Evolutionary conservation across 2,113 vertebrate genomes (phyloP).

Genomic region (Baryphthengus martii): DNA sequence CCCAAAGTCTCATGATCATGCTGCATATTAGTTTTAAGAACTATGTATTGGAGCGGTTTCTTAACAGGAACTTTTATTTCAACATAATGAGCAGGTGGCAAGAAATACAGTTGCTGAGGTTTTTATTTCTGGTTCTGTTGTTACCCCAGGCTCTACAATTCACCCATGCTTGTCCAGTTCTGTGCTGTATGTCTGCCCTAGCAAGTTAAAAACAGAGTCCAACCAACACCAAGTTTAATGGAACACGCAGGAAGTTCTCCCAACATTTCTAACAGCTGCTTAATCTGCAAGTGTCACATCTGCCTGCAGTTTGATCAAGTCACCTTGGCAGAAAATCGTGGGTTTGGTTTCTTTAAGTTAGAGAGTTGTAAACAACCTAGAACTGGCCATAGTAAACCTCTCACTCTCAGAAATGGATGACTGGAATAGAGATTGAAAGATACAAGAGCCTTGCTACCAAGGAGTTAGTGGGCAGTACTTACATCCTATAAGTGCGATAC

Average conservation of each 20-base stretch:
- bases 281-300: background rate
- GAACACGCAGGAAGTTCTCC: background rate
- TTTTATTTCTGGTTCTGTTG: background rate
- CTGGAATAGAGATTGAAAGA: constrained; percentile 56
- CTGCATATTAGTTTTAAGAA: too few species aligned
- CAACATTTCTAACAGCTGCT: background rate
- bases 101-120: background rate
- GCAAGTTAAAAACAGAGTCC: background rate
- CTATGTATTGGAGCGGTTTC: too few species aligned
- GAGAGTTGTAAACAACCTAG: background rate
- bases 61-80: background rate
- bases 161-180: background rate
- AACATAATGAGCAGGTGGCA: background rate
- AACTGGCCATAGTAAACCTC: background rate
- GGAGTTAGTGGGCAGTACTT: constrained; percentile 88
- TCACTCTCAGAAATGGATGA: constrained; percentile 52
- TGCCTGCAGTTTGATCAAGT: background rate
- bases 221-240: background rate
- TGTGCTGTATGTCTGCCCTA: background rate
- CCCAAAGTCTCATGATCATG: background rate
- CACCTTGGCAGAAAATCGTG: background rate
- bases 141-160: background rate
- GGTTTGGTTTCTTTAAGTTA: background rate
- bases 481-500: constrained; percentile 99
- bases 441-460: constrained; percentile 72